Evolutionary conservation across 2,113 vertebrate genomes (phyloP), one percentile per base, ranked within the genome.

Genomic region (Gambusia affinis): DNA sequence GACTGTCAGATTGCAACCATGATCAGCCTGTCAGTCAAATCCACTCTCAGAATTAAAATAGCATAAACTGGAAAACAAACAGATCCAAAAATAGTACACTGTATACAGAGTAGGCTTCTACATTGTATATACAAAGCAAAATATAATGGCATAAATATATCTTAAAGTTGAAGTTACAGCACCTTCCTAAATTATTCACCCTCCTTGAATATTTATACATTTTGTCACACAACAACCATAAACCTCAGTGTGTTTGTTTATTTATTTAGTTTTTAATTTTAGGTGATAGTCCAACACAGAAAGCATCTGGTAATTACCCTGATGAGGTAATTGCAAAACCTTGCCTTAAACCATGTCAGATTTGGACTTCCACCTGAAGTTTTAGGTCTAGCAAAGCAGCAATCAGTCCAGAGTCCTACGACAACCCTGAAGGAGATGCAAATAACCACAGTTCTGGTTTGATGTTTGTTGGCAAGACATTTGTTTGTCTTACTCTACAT

Each of bases 21-120:
- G 64, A 76, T 76, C 62, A 64, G 44, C 17, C 78, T 80, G 79
- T 86, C 76, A 62, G 65, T 77, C 79, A 86, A 75, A 80, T 51
- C 29, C 15, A 63, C 69, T 60, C 27, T 44, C 27, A 61, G 22
- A 57, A 44, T 44, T 51, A 72, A 65, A 75, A 60, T 24, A 44
- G 51, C 37, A 63, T 19, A 68, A 65, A 73, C 29, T 67, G 14
- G 6, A 3, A 28, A 67, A 57, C 0, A 19, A 29, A 51, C 44
- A 1, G 28, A 27, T 57, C 33, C 8, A 42, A 42, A 79, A 66
- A 57, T 35, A 12, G 22, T 42, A 12, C 57, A 3, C 65, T 33
- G 27, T 63, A 61, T 22, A 62, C 24, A 37, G 51, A 31, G 27
- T n/a, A 37, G 28, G 22, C 42, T 62, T 15, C 35, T 15, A 17